Evolutionary conservation across 2,113 vertebrate species (phyloP), one percentile per base, ranked within the genome.

Genomic region (Saccopteryx leptura): DNA sequence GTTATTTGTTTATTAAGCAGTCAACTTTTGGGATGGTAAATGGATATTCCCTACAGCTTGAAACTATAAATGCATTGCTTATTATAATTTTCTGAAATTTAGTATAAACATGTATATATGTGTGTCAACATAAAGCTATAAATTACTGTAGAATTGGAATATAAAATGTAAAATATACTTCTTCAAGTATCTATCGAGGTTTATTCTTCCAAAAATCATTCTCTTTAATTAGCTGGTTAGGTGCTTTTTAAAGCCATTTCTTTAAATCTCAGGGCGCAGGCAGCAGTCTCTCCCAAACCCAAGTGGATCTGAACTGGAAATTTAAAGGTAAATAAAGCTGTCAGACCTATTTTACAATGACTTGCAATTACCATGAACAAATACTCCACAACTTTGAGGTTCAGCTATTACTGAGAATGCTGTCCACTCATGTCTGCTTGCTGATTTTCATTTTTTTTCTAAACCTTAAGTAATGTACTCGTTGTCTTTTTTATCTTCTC

Each of bases 361-460:
- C 85, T 85, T 88, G 1, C 31, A 60, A 72, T 63, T 93, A 88
- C 48, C 13, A 94, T 60, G 88, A 75, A 39, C 15, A 7, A 88
- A 65, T 23, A 69, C 14, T 21, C n/a, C 5, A 82, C 39, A 93
- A 90, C 1, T 72, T 80, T 90, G 5, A 78, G 58, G 5, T 28
- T 87, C 39, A 68, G 54, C 23, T 80, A 18, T 69, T 56, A 71
- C 52, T 65, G 26, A 93, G 24, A 91, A 66, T 21, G 58, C 4
- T 90, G 1, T n/a, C 21, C 50, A 50, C 81, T 88, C 31, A 18
- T 84, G 28, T 78, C 56, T 69, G 23, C 80, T 80, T 94, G 78
- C 63, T 48, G 58, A 68, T 82, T 78, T 91, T 96, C 24, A 95
- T 33, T 24, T 75, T 93, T 9, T 90, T 87, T 90, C 39, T 86